These are phyloP conservation scores for Drosophila maculinotata DNA, from an alignment of 2,888 invertebrate species.

Conservation along the genomic window DNA sequence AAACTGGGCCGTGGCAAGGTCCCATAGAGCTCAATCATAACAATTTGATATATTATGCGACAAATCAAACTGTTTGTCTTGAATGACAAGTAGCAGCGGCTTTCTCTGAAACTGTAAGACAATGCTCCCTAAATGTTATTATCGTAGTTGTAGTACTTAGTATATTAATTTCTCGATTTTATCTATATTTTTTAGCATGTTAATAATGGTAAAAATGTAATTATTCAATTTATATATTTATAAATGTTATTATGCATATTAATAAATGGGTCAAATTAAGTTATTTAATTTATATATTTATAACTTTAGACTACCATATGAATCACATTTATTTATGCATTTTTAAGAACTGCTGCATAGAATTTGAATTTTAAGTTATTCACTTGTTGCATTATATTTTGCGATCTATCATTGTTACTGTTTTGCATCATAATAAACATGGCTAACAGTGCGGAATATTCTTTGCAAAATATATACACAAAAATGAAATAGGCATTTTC, in stretches of 20 bases:
- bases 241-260: too few species aligned
- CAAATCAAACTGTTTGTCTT: constrained; percentile 38
- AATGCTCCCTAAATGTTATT: constrained; percentile 3
- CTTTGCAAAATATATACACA: constrained; percentile 34
- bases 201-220: too few species aligned
- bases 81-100: constrained; percentile 48
- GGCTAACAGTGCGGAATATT: constrained; percentile 39
- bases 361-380: neutral
- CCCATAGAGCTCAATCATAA: constrained; percentile 56
- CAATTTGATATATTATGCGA: constrained; percentile 67
- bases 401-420: constrained; percentile 45
- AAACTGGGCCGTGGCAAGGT: constrained; percentile 33
- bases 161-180: too few species aligned
- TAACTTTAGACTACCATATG: too few species aligned
- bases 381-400: constrained; percentile 2
- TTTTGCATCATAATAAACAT: constrained; percentile 73
- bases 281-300: too few species aligned
- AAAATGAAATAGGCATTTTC: constrained; percentile 60
- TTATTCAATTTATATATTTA: too few species aligned
- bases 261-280: too few species aligned
- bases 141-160: too few species aligned
- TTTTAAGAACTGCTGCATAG: neutral
- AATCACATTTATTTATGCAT: too few species aligned
- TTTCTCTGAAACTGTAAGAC: constrained; percentile 32
- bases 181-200: too few species aligned